phyloP scores from a whole-genome alignment of 2,113 vertebrate species.

The Callithrix jacchus region DNA sequence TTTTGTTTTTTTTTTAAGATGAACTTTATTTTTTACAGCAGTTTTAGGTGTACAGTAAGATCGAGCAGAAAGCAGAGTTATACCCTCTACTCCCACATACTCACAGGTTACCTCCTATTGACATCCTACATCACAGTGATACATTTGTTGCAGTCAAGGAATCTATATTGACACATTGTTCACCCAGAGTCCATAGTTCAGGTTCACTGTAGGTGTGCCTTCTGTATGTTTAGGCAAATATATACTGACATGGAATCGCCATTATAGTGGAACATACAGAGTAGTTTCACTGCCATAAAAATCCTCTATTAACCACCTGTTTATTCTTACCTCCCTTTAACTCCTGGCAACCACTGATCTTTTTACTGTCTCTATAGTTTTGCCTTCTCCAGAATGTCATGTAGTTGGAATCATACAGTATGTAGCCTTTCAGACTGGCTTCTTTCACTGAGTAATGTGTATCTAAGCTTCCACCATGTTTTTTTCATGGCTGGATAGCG shows the following conservation, averaged over 20 bases:
- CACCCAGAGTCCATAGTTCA: neutral
- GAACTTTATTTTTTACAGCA: neutral
- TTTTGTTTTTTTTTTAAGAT: slow-evolving; percentile 9
- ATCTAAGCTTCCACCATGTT: neutral
- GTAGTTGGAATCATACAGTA: neutral
- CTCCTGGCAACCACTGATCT: neutral
- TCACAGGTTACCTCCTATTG: neutral
- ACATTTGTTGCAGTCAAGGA: neutral
- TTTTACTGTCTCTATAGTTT: neutral
- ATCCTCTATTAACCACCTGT: neutral
- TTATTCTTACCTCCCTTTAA: neutral
- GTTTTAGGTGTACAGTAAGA: slow-evolving; percentile 9
- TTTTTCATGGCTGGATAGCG: neutral
- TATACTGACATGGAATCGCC: neutral
- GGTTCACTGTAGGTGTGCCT: neutral
- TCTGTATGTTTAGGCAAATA: neutral
- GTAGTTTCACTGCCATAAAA: neutral
- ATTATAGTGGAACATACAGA: neutral
- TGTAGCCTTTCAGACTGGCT: neutral
- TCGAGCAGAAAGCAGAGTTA: neutral
- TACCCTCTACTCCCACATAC: neutral
- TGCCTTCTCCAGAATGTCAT: neutral
- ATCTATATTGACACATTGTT: neutral
- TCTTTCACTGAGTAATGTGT: slow-evolving; percentile 1
- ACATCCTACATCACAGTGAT: neutral